phyloP scores from a whole-genome alignment of 2,113 vertebrate species.

The Protobothrops flavoviridis region DNA sequence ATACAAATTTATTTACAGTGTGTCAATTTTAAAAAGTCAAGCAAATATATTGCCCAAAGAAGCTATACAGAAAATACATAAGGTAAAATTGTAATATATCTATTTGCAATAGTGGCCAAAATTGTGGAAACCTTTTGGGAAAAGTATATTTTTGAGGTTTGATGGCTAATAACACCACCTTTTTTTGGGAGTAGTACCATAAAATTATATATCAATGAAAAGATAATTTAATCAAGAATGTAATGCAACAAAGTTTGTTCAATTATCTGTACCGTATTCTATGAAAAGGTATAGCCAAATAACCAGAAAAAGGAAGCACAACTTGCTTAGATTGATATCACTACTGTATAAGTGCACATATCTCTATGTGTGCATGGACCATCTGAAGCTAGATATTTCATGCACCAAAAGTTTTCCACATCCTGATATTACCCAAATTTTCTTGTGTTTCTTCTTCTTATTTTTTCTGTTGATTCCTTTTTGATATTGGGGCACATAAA shows the following conservation, averaged over 20 bases:
- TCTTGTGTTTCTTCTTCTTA: background rate
- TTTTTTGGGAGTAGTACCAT: too few species aligned
- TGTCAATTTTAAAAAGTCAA: background rate
- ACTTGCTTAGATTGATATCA: too few species aligned
- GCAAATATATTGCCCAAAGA: background rate
- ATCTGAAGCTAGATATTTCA: background rate
- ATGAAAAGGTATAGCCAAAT: too few species aligned
- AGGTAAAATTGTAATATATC: background rate
- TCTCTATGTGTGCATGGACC: too few species aligned
- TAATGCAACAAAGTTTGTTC: too few species aligned
- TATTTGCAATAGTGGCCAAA: background rate
- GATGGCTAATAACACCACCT: too few species aligned
- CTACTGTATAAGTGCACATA: background rate
- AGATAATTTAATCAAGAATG: too few species aligned
- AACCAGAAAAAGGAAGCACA: too few species aligned
- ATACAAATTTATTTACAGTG: background rate
- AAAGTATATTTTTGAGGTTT: too few species aligned
- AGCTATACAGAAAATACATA: background rate
- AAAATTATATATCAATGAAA: too few species aligned
- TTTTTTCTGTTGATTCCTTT: background rate
- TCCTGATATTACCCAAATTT: background rate
- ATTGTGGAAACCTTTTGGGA: too few species aligned
- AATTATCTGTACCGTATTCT: too few species aligned
- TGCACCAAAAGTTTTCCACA: background rate
- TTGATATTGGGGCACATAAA: background rate